Percentiles rank a stretch among this genome's conserved stretches.
phyloP scores from a whole-genome alignment of 2,797 vertebrate species.

The Anguilla megastoma region DNA sequence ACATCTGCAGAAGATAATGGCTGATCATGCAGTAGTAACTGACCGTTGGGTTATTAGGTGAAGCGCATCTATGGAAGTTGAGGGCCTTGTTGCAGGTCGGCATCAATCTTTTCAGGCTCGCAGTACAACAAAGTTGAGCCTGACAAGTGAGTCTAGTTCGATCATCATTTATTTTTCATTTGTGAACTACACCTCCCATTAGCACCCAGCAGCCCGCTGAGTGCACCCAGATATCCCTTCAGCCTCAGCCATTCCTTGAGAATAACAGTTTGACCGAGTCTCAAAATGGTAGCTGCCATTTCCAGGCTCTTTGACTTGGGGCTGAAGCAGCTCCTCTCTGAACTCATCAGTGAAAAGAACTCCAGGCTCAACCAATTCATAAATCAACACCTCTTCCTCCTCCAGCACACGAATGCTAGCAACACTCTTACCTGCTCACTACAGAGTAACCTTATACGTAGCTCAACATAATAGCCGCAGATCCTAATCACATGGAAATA shows the following conservation, averaged over 20 bases:
- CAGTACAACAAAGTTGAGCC: too few species aligned
- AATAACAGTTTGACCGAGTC: not conserved
- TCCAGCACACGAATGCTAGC: not conserved
- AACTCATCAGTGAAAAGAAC: not conserved
- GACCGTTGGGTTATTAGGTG: not conserved
- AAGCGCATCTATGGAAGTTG: not conserved
- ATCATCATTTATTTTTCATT: not conserved
- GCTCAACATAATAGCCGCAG: not conserved
- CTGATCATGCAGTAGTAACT: not conserved
- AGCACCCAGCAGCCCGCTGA: not conserved
- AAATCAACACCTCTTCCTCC: constrained; percentile 7
- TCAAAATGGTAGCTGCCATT: not conserved
- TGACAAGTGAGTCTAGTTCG: not conserved
- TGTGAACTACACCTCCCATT: not conserved
- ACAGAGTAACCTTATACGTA: not conserved
- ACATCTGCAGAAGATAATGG: not conserved
- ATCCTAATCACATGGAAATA: not conserved
- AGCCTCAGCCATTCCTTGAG: not conserved
- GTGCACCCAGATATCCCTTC: not conserved
- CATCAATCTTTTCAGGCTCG: not conserved
- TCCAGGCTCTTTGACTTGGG: not conserved
- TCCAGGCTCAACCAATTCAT: not conserved
- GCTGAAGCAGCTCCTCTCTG: not conserved
- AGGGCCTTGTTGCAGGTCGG: not conserved
- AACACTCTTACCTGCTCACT: not conserved